Evolutionary conservation across 2,113 vertebrate species (phyloP).

Genomic region (Athene noctua): DNA sequence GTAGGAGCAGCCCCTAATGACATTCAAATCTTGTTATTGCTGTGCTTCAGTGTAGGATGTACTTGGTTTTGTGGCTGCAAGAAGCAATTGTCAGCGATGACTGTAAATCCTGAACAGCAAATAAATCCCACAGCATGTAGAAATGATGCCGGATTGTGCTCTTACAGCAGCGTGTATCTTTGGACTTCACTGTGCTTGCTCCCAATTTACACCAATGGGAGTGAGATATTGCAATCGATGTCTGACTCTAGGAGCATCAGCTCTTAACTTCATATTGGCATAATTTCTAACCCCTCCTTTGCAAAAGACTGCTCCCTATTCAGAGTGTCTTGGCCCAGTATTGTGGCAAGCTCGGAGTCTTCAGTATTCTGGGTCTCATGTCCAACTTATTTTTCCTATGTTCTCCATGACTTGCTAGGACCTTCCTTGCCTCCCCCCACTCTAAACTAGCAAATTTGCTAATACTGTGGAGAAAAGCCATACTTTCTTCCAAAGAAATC

Average conservation of each 20-base stretch:
- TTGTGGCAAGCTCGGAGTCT: background rate
- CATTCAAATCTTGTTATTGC: constrained; percentile 62
- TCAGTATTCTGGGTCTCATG: background rate
- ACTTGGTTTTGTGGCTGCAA: constrained; percentile 41
- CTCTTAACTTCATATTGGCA: background rate
- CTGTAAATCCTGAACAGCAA: constrained; percentile 32
- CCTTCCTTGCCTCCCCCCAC: background rate
- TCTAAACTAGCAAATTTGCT: background rate
- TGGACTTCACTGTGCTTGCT: background rate
- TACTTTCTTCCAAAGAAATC: background rate
- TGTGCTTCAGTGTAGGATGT: constrained; percentile 34
- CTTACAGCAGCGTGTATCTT: background rate
- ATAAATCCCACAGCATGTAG: background rate
- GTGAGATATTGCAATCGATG: background rate
- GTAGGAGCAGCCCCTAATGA: constrained; percentile 51
- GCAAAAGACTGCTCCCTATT: background rate
- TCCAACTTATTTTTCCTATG: background rate
- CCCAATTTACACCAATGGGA: background rate
- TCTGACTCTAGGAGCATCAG: background rate
- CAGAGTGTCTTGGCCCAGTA: background rate
- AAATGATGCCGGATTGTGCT: background rate
- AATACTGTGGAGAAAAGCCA: background rate
- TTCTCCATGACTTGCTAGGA: background rate
- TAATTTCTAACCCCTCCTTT: background rate
- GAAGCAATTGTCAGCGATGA: constrained; percentile 1